Evolutionary conservation across 2,797 vertebrate genomes (phyloP), one percentile per base, ranked within the genome.

Genomic region (Sus cebifrons): DNA sequence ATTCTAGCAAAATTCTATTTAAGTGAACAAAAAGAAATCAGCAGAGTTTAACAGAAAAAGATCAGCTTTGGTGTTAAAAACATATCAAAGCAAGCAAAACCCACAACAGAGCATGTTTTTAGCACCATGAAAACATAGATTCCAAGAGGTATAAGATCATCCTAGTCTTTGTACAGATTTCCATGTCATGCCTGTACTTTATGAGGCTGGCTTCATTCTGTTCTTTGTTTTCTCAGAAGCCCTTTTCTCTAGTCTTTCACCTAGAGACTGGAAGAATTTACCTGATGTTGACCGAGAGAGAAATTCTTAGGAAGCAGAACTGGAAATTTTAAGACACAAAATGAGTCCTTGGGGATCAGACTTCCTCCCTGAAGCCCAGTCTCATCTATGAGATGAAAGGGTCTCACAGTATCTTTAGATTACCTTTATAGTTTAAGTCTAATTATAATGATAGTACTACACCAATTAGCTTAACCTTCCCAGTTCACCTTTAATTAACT

Each of bases 161-260:
- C 29, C 84, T 36, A 56, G 23, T 60, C n/a, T 94, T 62, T 75
- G 71, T 32, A 10, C 13, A 14, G 40, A 68, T 92, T 82, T 85
- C 27, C 56, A 27, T 17, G 23, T 13, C 2, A 3, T 18, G 14
- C 64, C 85, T 81, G 79, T 16, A 27, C 9, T n/a, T 1, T 2
- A 8, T 14, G 36, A n/a, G 44, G 6, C 40, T 88, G 89, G 32
- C 68, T 92, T 94, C 52, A 49, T 0, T 5, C 8, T 54, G 54
- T 25, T 91, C 32, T 93, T 68, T 68, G 29, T 54, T 93, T 78
- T 86, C 84, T 92, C 71, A 82, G 29, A 73, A 91, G 8, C 11
- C 12, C 49, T 75, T 64, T 54, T 49, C 71, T 90, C n/a, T n/a
- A 54, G 25, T 65, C 11, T 58, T 85, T 94, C 21, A 70, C 67